Conservation (phyloP, 2,888 invertebrate genomes). For the Amiota mariae region DNA sequence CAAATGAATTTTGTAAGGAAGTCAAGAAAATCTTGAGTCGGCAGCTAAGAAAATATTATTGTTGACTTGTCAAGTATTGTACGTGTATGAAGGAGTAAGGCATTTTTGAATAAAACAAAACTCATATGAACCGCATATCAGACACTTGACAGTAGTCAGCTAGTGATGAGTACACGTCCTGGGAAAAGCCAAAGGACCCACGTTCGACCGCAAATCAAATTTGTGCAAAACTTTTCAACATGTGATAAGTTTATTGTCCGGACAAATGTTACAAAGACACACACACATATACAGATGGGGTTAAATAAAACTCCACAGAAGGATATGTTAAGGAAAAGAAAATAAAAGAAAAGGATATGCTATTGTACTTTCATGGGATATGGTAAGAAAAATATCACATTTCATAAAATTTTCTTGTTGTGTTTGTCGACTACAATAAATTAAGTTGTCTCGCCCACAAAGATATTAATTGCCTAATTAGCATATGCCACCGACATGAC, state of each 20-base stretch:
- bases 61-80: slow-evolving; percentile 6
- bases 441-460: slow-evolving; percentile 72
- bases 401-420: slow-evolving; percentile 39
- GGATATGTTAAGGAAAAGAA: slow-evolving; percentile 51
- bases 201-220: slow-evolving; percentile 61
- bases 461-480: slow-evolving; percentile 74
- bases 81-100: slow-evolving; percentile 6
- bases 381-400: slow-evolving; percentile 54
- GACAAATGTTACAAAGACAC: slow-evolving; percentile 50
- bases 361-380: slow-evolving; percentile 18
- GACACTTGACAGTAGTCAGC: slow-evolving; percentile 60
- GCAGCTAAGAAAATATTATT: slow-evolving; percentile 19
- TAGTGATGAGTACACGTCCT: slow-evolving; percentile 44
- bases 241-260: slow-evolving; percentile 68
- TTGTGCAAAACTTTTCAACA: slow-evolving; percentile 58
- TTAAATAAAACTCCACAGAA: slow-evolving; percentile 26
- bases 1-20: neutral
- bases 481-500: slow-evolving; percentile 72
- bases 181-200: slow-evolving; percentile 6
- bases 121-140: slow-evolving; percentile 67
- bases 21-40: neutral
- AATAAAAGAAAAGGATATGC: slow-evolving; percentile 38
- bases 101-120: slow-evolving; percentile 22
- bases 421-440: slow-evolving; percentile 52
- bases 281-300: slow-evolving; percentile 42